Base-by-base conservation (phyloP, 2,888 invertebrate species). In the Meliscaeva auricollis region DNA sequence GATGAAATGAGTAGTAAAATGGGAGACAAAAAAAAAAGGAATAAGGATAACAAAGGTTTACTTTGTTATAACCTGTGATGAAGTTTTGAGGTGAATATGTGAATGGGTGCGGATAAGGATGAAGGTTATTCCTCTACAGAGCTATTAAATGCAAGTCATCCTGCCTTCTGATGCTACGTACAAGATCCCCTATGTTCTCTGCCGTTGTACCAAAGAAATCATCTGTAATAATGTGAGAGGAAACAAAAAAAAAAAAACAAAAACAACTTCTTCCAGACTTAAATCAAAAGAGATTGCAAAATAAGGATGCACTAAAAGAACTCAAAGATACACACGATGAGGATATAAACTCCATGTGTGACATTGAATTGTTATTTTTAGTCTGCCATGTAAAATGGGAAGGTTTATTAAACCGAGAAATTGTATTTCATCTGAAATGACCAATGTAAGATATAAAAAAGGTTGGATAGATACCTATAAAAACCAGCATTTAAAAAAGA, bases 141-240 rank as follows among this genome's bases (percentile, higher is more conserved):
- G 79, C 78, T 64, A 84, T 84, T 75, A 79, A 84, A 84, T 84
- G 79, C 79, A 84, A 79, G 70, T 72, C 79, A 58, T 48, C 60
- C 58, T 5, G 30, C 8, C 38, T n/a, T n/a, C n/a, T n/a, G n/a
- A n/a, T n/a, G n/a, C n/a, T n/a, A n/a, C n/a, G 20, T 38, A 38
- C 13, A n/a, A 72, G 32, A 15, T 50, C 41, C 58, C 30, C 15
- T 60, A 35, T 41, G 9, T n/a, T 41, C 15, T 22, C 44, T 52
- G 20, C 35, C n/a, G n/a, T 41, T 66, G 50, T 38, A 38, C 35
- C 13, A 68, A 44, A 8, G 46, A 17, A 64, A 56, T 48, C 41
- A 46, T 66, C 58, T 60, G 56, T 20, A 69, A 60, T 22, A 62
- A 66, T 70, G 52, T 9, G 54, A 48, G 35, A 11, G 11, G 35